phyloP scores from a whole-genome alignment of 2,797 vertebrate species.

The Lutra lutra region DNA sequence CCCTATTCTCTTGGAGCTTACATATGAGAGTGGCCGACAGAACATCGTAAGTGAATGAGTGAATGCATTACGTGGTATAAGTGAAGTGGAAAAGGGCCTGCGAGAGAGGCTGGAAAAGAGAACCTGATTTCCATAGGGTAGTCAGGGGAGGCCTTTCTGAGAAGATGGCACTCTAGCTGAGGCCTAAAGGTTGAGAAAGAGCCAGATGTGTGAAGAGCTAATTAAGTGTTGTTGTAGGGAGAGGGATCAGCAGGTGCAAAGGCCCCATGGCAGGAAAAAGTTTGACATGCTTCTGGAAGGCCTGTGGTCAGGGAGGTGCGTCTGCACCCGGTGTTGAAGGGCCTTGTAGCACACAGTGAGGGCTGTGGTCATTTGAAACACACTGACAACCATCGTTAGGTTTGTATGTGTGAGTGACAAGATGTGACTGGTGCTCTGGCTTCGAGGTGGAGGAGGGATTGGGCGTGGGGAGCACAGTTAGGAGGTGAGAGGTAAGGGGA shows the following conservation, averaged over 20 bases:
- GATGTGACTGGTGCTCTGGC: neutral
- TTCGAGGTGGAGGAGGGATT: neutral
- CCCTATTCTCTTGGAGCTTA: neutral
- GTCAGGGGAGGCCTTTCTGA: neutral
- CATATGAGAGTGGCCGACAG: neutral
- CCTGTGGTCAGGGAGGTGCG: no score
- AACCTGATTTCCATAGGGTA: neutral
- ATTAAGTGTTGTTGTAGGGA: neutral
- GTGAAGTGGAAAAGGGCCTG: neutral
- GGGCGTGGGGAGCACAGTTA: neutral
- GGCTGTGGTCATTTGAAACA: neutral
- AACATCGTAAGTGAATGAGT: neutral
- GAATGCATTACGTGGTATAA: neutral
- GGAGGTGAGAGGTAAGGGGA: neutral
- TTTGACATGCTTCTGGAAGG: neutral
- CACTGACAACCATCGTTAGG: neutral
- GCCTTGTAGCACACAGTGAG: neutral
- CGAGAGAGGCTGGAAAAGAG: neutral
- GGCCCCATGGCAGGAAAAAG: neutral
- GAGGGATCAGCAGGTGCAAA: neutral
- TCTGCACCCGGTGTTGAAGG: neutral
- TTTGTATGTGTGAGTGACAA: neutral
- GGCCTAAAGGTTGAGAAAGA: neutral
- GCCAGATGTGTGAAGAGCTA: neutral
- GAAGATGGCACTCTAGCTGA: neutral